Evolutionary conservation across 2,113 vertebrate genomes (phyloP), one percentile per base, ranked within the genome.

Genomic region (Xiphias gladius): DNA sequence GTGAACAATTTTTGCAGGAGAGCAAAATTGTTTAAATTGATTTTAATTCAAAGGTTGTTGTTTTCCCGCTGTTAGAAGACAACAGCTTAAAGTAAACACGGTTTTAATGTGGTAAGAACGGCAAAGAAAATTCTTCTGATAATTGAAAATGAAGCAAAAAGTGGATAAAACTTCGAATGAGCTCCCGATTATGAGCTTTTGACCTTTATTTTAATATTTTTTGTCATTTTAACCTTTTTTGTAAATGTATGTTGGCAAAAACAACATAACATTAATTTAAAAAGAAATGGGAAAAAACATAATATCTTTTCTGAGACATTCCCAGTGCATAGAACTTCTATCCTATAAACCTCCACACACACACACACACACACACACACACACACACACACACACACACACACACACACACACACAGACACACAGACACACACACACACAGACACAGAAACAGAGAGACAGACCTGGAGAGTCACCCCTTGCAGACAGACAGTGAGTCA

Each of bases 401-500:
- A 1, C 17, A 12, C 64, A 54, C 28, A 37, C 26, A 26, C 43
- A 67, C 35, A 28, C 20, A 50, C 50, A 39, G 57, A 70, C 43
- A 58, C 46, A 50, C 57, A 39, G 11, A 9, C 7, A 9, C 41
- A 35, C 59, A 46, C 9, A 26, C 62, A 64, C 70, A 65, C 17
- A 32, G 12, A 43, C 35, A 91, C 89, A 88, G 93, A 90, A 94
- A 93, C 89, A 68, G 16, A 1, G 72, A 85, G 87, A 87, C 80
- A 20, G 86, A 77, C 62, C 73, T 78, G 90, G 66, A 83, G 73
- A 85, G 83, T 86, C 86, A 89, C 73, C 79, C 84, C 37, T 57
- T 24, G 19, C 76, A 86, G 80, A 83, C 76, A 79, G 85, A 86
- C 64, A 2, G 82, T 93, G 92, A 93, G 84, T 94, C 92, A 93